Conservation (phyloP, 2,888 invertebrate genomes). For the Sepiola atlantica region DNA sequence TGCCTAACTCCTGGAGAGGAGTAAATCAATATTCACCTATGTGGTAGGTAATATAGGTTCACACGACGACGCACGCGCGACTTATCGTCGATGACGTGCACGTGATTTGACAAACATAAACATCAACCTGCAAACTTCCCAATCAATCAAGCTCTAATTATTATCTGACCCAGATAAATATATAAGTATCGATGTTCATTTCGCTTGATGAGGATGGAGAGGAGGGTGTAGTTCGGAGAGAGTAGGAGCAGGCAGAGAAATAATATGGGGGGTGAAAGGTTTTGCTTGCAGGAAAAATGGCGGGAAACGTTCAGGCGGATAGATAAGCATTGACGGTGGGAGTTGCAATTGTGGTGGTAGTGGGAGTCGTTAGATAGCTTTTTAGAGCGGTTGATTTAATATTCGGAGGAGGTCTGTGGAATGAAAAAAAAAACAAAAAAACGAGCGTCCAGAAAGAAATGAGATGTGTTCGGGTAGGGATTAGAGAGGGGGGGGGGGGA, state of each 20-base stretch:
- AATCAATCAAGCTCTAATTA: neutral
- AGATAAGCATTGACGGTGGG: neutral
- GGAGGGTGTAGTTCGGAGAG: neutral
- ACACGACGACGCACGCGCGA: neutral
- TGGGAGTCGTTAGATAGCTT: neutral
- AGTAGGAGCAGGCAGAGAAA: neutral
- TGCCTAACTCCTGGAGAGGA: no score
- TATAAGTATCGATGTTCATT: neutral
- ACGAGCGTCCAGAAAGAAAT: no score
- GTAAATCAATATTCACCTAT: no score
- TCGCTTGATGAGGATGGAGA: neutral
- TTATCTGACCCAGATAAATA: slow-evolving; percentile 9
- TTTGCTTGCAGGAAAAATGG: no score
- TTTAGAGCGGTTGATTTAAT: no score
- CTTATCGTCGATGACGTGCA: neutral
- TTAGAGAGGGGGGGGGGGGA: neutral
- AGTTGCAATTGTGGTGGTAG: neutral
- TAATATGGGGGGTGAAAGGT: neutral
- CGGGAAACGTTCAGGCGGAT: neutral
- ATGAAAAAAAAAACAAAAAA: neutral
- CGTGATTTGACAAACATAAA: neutral
- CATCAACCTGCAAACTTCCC: neutral
- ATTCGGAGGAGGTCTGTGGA: neutral
- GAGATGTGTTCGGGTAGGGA: no score
- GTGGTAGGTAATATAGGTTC: no score